phyloP scores from a whole-genome alignment of 2,888 invertebrate species.

The Formica aserva region DNA sequence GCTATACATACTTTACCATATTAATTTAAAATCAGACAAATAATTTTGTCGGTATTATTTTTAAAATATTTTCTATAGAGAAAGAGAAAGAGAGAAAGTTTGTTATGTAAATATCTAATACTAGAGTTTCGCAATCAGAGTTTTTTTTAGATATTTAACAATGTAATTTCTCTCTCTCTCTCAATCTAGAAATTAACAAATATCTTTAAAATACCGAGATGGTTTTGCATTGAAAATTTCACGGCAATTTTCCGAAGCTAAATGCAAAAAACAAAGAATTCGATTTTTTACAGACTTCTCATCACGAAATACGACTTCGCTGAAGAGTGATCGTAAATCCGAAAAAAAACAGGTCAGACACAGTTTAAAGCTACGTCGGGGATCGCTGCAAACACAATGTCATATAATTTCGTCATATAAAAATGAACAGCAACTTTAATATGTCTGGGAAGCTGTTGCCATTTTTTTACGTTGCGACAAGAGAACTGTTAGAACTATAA shows the following conservation, averaged over 20 bases:
- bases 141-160: background rate
- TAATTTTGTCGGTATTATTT: background rate
- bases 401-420: slow-evolving; percentile 4
- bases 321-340: slow-evolving; percentile 22
- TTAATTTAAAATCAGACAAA: too few relatives aligned
- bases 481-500: slow-evolving; percentile 31
- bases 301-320: slow-evolving; percentile 10
- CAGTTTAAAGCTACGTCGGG: slow-evolving; percentile 33
- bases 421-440: slow-evolving; percentile 13
- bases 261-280: background rate
- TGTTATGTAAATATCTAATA: too few relatives aligned
- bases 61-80: background rate
- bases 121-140: background rate
- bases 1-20: too few relatives aligned
- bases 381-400: slow-evolving; percentile 30
- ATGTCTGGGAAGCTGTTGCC: slow-evolving; percentile 2
- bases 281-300: background rate
- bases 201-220: background rate
- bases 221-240: background rate
- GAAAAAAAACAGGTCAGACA: background rate
- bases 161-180: background rate
- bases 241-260: background rate
- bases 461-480: slow-evolving; percentile 41
- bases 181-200: background rate
- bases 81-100: too few relatives aligned